Evolutionary conservation across 2,797 vertebrate species (phyloP), one percentile per base, ranked within the genome.

Genomic region (Peromyscus nudipes): DNA sequence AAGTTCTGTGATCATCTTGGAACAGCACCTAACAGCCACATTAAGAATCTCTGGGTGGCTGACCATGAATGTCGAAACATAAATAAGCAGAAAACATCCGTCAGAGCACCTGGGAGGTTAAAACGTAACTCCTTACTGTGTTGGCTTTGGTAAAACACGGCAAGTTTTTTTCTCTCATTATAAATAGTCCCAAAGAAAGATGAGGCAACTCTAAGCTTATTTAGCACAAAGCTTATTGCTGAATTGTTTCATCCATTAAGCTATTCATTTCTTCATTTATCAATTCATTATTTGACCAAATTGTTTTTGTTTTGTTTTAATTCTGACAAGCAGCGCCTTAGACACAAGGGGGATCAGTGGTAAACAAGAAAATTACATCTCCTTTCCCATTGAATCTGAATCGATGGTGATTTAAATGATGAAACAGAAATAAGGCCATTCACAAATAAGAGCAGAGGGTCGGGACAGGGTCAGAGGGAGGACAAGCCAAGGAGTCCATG

Each of bases 31-130:
- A 91, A 73, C 9, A 92, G 21, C 5, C 60, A 89, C n/a, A 76
- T 94, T 92, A 76, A 43, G 19, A 34, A 91, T 84, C 71, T 96
- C 82, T 85, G 19, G 73, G 34, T 67, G 96, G 40, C 6, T 96
- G 76, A 94, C 37, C 49, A 91, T 85, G 55, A 91, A 84, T 95
- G 96, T 79, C 96, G 49, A 96, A 92, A 93, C 84, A n/a, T 88
- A 89, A 92, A 97, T 92, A 82, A 76, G 19, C 4, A 49, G n/a
- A 65, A 88, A 40, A 69, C 31, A 73, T 93, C 5, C 55, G 23
- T 83, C 60, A 69, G 34, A 13, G 23, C 65, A 16, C 77, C 67
- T 86, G 62, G 5, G 17, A 92, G 46, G 19, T 86, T 97, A 46
- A 93, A 94, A 91, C 46, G 64, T 80, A 91, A 86, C 8, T 77